Percentiles rank a stretch among this genome's conserved stretches.
Evolutionary conservation across 1,140 invertebrate genomes (phyloP).

Genomic region (Pogonognathellus flavescens): DNA sequence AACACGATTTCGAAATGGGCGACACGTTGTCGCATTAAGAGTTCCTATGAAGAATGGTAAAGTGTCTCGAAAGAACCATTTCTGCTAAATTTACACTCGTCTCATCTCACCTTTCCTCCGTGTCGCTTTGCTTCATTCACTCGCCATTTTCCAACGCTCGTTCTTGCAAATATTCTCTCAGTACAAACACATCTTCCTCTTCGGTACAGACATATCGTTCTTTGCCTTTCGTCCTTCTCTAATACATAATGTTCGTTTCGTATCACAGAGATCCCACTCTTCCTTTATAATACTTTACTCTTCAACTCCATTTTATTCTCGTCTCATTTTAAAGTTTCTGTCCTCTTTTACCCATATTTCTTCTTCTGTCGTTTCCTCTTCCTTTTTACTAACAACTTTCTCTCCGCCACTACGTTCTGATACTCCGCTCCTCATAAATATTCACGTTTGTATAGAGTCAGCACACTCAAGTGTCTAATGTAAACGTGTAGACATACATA

Average conservation of each 20-base stretch:
- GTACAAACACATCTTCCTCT: too few species aligned
- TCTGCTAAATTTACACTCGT: conserved; percentile 41
- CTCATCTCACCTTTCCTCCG: conserved; percentile 46
- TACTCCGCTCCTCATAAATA: conserved; percentile 40
- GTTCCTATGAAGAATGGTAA: conserved; percentile 53
- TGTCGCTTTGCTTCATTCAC: conserved; percentile 20
- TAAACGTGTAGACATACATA: too few species aligned
- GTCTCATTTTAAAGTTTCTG: conserved; percentile 37
- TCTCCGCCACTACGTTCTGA: background rate
- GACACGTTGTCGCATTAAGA: conserved; percentile 62
- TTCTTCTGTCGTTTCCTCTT: conserved; percentile 49
- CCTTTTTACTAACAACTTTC: conserved; percentile 48
- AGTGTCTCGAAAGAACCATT: conserved; percentile 48
- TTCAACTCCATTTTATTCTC: background rate
- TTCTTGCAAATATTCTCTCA: too few species aligned
- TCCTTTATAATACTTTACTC: background rate
- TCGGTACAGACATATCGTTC: too few species aligned
- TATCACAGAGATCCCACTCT: background rate
- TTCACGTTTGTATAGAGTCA: conserved; percentile 32
- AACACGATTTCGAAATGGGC: conserved; percentile 60
- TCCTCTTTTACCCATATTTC: conserved; percentile 39
- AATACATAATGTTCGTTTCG: background rate
- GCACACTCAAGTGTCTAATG: background rate
- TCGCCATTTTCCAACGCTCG: background rate
- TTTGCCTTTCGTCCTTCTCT: too few species aligned